These are phyloP conservation scores for Galaxias olidus DNA, from an alignment of 2,797 vertebrate species.

Conservation along the genomic window DNA sequence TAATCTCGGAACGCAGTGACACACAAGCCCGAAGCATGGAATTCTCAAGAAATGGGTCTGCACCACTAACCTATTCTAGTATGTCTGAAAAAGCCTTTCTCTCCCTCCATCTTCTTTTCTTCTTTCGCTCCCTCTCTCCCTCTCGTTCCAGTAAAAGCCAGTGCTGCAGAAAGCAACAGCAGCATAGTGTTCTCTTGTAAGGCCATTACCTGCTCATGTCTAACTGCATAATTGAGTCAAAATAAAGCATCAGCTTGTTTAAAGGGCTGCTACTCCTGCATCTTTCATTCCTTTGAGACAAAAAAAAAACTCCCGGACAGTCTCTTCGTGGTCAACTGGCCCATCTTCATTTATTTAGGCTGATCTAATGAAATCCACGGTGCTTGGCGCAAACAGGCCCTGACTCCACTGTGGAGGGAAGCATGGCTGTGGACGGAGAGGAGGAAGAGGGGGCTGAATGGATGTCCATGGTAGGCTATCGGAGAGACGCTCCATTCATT, in stretches of 20 bases:
- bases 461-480: conserved; percentile 14
- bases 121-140: no score
- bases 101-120: no score
- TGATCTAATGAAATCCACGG: conserved; percentile 6
- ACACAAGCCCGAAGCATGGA: conserved; percentile 5
- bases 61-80: neutral
- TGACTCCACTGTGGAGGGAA: neutral
- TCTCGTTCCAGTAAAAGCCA: conserved; percentile 16
- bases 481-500: conserved; percentile 19
- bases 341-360: conserved; percentile 17
- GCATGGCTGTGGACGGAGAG: neutral
- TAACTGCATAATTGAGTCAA: conserved; percentile 60
- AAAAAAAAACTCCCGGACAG: conserved; percentile 20
- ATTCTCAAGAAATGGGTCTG: conserved; percentile 15
- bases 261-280: conserved; percentile 60
- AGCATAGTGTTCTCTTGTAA: conserved; percentile 42
- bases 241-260: conserved; percentile 49
- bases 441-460: no score
- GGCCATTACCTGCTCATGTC: conserved; percentile 50
- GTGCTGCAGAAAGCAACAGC: conserved; percentile 36
- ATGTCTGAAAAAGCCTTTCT: conserved; percentile 12
- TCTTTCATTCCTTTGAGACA: conserved; percentile 62
- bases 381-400: conserved; percentile 14
- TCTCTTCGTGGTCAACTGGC: conserved; percentile 19
- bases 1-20: neutral